Percentiles rank a stretch among this genome's conserved stretches.
Evolutionary conservation across 2,888 invertebrate genomes (phyloP).

Genomic region (Branchipolynoe longqiensis): DNA sequence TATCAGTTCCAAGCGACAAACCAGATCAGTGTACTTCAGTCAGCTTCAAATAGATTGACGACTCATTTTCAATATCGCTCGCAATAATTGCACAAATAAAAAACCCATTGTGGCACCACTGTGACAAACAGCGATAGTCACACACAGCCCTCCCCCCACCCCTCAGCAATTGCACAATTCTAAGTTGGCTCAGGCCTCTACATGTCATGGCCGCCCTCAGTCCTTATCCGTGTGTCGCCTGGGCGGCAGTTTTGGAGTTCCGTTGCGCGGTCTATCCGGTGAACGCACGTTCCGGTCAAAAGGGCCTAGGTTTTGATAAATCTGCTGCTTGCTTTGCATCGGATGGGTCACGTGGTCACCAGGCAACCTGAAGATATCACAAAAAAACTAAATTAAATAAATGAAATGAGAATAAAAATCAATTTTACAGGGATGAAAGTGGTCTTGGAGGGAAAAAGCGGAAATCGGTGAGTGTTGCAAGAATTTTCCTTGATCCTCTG

Average conservation of each 20-base stretch:
- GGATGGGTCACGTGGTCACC: constrained; percentile 10
- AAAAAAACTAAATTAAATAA: neutral
- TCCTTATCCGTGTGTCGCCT: constrained; percentile 32
- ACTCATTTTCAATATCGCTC: neutral
- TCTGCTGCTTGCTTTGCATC: neutral
- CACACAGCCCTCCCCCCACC: neutral
- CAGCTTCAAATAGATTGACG: neutral
- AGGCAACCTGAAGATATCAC: neutral
- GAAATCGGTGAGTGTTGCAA: too few species aligned
- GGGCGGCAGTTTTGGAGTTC: constrained; percentile 54
- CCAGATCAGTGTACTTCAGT: neutral
- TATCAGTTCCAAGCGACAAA: too few species aligned
- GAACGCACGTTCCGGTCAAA: constrained; percentile 33
- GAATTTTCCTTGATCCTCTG: too few species aligned
- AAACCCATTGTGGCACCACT: neutral
- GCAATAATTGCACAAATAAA: neutral
- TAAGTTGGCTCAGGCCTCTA: neutral
- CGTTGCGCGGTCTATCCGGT: neutral
- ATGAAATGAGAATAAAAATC: neutral
- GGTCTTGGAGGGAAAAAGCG: too few species aligned
- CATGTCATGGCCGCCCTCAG: neutral
- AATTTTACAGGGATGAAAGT: too few species aligned
- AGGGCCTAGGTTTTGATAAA: constrained; percentile 48
- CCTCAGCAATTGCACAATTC: neutral
- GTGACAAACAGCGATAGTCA: neutral